Percentiles rank a stretch among this genome's conserved stretches.
These are phyloP conservation scores for Lethenteron camtschaticum DNA, from an alignment of 2,113 vertebrate species.

Conservation along the genomic window DNA sequence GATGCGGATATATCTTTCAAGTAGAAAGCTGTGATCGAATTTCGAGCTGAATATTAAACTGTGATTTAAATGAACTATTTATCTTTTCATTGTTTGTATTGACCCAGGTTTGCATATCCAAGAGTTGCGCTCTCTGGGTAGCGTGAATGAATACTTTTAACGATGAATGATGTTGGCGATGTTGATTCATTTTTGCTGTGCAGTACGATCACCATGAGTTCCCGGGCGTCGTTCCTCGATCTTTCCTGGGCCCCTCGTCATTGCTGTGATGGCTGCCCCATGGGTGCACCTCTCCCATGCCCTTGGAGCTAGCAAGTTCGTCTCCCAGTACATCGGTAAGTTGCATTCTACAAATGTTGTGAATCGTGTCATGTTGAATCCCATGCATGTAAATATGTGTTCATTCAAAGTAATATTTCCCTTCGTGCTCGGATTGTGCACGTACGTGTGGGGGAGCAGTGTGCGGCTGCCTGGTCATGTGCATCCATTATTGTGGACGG, in stretches of 20 bases:
- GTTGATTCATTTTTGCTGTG: slow-evolving; percentile 10
- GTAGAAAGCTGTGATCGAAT: no score
- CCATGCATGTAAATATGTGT: no score
- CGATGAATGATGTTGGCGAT: no score
- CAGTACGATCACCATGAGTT: slow-evolving; percentile 90
- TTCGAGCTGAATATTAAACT: no score
- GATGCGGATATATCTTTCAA: no score
- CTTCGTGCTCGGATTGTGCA: neutral
- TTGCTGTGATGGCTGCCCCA: slow-evolving; percentile 44
- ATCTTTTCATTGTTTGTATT: no score
- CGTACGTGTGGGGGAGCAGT: neutral
- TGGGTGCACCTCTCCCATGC: slow-evolving; percentile 27
- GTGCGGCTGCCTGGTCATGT: neutral
- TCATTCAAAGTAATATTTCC: neutral
- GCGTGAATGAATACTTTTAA: no score
- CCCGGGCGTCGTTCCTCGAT: slow-evolving; percentile 77
- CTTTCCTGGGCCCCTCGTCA: slow-evolving; percentile 52
- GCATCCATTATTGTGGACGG: neutral
- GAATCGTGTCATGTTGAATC: no score
- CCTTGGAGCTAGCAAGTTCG: slow-evolving; percentile 46
- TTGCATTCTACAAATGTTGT: neutral
- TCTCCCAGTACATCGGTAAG: slow-evolving; percentile 50
- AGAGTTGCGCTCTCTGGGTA: no score
- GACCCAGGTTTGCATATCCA: no score
- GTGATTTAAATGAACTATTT: no score